Evolutionary conservation across 2,113 vertebrate species (phyloP).

Genomic region (Chroicocephalus ridibundus): DNA sequence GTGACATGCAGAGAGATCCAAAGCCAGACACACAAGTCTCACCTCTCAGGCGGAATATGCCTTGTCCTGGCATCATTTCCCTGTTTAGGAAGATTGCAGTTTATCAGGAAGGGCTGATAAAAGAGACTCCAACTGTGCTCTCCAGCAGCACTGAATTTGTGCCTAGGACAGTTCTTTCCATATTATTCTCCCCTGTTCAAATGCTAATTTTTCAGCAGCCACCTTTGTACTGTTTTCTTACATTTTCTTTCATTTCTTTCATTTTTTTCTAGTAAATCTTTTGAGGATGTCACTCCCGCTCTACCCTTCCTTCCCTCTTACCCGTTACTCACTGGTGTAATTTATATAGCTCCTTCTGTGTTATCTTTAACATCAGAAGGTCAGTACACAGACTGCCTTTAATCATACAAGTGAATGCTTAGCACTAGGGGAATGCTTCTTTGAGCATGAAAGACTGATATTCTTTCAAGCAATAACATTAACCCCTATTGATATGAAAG

Average conservation of each 20-base stretch:
- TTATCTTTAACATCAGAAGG: neutral
- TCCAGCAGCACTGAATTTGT: constrained; percentile 3
- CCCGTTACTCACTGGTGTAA: neutral
- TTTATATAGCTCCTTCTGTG: neutral
- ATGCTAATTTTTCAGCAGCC: constrained; percentile 18
- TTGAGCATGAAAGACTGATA: neutral
- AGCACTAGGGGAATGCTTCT: neutral
- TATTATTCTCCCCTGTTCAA: neutral
- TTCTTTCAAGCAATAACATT: neutral
- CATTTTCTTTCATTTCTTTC: neutral
- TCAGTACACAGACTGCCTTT: neutral
- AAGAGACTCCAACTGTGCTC: constrained; percentile 11
- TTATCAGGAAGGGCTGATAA: constrained; percentile 1
- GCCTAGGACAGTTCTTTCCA: neutral
- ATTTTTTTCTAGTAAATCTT: constrained; percentile 8
- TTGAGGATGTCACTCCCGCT: neutral
- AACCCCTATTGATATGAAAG: neutral
- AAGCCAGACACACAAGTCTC: neutral
- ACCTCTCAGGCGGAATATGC: neutral
- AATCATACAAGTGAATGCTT: neutral
- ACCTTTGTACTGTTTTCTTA: neutral
- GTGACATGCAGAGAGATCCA: neutral
- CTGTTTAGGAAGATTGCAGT: neutral
- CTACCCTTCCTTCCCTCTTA: neutral
- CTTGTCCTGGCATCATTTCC: neutral